These are phyloP conservation scores for Sparidentex hasta DNA, from an alignment of 2,797 vertebrate genomes.

Conservation along the genomic window DNA sequence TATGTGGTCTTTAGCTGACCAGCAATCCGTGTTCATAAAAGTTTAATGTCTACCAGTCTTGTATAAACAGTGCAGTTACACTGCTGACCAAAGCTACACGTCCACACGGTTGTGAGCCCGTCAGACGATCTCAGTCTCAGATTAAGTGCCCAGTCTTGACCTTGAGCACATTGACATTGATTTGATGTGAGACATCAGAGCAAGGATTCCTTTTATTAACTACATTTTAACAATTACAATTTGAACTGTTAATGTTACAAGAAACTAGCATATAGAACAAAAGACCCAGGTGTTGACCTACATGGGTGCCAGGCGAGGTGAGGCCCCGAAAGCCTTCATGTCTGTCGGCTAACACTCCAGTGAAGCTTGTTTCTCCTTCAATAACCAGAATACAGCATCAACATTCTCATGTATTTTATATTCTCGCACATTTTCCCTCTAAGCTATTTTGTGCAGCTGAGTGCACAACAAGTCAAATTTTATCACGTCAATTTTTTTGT, in stretches of 20 bases:
- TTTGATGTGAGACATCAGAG: background rate
- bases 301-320: constrained; percentile 26
- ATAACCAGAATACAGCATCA: constrained; percentile 10
- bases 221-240: background rate
- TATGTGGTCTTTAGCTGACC: constrained; percentile 49
- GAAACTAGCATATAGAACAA: constrained; percentile 24
- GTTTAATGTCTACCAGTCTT: constrained; percentile 34
- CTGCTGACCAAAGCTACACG: constrained; percentile 30
- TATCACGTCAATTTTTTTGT: constrained; percentile 3
- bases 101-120: background rate
- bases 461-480: constrained; percentile 12
- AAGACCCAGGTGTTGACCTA: constrained; percentile 52
- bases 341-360: constrained; percentile 30
- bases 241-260: constrained; percentile 11
- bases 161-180: background rate
- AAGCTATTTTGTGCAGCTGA: constrained; percentile 19
- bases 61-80: constrained; percentile 17
- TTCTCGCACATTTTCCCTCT: constrained; percentile 28
- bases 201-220: background rate
- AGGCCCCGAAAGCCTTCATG: constrained; percentile 32
- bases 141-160: background rate
- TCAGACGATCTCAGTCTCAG: background rate
- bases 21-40: constrained; percentile 44
- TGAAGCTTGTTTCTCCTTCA: constrained; percentile 17
- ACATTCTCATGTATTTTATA: constrained; percentile 6